phyloP scores from a whole-genome alignment of 2,888 invertebrate species.

The Drosophila rubida region DNA sequence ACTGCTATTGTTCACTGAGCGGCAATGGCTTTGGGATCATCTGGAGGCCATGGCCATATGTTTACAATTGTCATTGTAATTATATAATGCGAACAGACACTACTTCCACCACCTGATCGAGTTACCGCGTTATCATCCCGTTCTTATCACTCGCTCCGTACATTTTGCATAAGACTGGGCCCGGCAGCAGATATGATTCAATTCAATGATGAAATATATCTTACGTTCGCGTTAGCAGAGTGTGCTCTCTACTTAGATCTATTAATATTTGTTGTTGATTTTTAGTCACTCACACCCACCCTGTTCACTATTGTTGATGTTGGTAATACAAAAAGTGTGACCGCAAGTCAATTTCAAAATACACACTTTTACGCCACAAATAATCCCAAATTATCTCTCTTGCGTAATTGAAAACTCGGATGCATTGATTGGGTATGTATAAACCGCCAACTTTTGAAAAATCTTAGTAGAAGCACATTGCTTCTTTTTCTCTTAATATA shows the following conservation, averaged over 20 bases:
- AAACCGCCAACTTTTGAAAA: too few relatives aligned
- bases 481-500: too few relatives aligned
- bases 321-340: slow-evolving; percentile 12
- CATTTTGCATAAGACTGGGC: slow-evolving; percentile 11
- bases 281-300: slow-evolving; percentile 42
- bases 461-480: too few relatives aligned
- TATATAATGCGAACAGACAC: slow-evolving; percentile 64
- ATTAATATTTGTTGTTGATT: slow-evolving; percentile 54
- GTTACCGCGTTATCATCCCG: slow-evolving; percentile 32
- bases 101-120: slow-evolving; percentile 52
- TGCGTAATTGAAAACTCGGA: too few relatives aligned
- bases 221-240: slow-evolving; percentile 39
- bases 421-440: too few relatives aligned
- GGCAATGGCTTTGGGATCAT: slow-evolving; percentile 19
- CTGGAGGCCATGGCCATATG: slow-evolving; percentile 42
- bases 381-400: too few relatives aligned
- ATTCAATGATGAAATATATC: slow-evolving; percentile 30
- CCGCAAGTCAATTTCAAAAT: neutral
- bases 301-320: slow-evolving; percentile 52
- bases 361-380: neutral
- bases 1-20: slow-evolving; percentile 31
- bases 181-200: slow-evolving; percentile 12
- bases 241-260: slow-evolving; percentile 29
- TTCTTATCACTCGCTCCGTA: slow-evolving; percentile 22
- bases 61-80: slow-evolving; percentile 49